These are phyloP conservation scores for Chrysomela aeneicollis DNA, from an alignment of 2,888 invertebrate species.

Conservation along the genomic window DNA sequence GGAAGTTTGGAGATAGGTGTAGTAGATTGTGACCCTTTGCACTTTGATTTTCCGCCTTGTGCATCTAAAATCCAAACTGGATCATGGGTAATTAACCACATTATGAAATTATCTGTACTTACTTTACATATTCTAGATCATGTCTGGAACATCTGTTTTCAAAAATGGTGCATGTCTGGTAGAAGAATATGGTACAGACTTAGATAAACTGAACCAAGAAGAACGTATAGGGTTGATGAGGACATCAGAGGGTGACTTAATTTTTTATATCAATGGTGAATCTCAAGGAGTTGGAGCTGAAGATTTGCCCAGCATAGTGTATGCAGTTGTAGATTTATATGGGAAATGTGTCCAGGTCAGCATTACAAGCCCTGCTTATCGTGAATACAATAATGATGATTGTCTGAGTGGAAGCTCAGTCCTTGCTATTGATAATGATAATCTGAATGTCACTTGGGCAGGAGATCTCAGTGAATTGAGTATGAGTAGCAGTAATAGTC, in stretches of 20 bases:
- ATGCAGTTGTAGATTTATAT: conserved; percentile 82
- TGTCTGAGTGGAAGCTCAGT: conserved; percentile 61
- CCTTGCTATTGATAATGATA: conserved; percentile 60
- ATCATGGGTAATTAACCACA: conserved; percentile 73
- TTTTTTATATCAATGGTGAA: conserved; percentile 88
- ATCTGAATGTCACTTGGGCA: conserved; percentile 59
- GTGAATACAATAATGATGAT: conserved; percentile 62
- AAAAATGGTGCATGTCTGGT: conserved; percentile 84
- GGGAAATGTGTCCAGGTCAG: conserved; percentile 85
- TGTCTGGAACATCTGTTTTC: conserved; percentile 87
- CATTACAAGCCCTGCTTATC: conserved; percentile 60
- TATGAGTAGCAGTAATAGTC: conserved; percentile 60
- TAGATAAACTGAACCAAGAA: conserved; percentile 83
- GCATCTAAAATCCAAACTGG: conserved; percentile 81
- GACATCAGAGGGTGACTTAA: conserved; percentile 80
- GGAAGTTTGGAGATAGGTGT: conserved; percentile 81
- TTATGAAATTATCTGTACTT: background rate
- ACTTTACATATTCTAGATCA: conserved; percentile 65
- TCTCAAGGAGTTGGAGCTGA: conserved; percentile 88
- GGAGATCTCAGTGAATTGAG: conserved; percentile 61
- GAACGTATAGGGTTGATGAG: conserved; percentile 86
- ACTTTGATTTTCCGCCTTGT: conserved; percentile 75
- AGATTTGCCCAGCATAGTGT: conserved; percentile 75
- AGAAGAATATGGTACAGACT: conserved; percentile 85
- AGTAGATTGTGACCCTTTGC: conserved; percentile 73